A percentile compares a stretch with the other conserved stretches of the same genome.
Conservation (phyloP, 2,113 vertebrate genomes). For the Corydoras maculifer region DNA sequence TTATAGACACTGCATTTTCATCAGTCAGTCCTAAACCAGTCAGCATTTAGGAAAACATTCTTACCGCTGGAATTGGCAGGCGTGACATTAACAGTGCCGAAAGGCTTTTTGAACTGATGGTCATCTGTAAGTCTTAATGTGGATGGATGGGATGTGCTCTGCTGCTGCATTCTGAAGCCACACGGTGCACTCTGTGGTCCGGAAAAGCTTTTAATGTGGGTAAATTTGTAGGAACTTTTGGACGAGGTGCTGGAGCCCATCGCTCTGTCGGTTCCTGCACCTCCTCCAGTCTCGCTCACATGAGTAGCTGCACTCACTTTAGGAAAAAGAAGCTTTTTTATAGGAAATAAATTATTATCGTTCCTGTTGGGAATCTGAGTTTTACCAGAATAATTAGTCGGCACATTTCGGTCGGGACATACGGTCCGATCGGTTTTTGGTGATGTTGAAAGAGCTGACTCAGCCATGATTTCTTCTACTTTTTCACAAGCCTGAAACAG, state of each 20-base stretch:
- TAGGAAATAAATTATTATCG: no score
- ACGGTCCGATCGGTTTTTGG: not conserved
- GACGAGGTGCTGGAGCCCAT: no score
- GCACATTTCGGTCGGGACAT: not conserved
- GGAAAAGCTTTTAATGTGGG: constrained; percentile 48
- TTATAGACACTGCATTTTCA: no score
- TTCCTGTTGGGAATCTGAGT: not conserved
- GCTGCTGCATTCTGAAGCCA: not conserved
- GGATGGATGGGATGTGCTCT: constrained; percentile 6
- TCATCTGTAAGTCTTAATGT: constrained; percentile 8
- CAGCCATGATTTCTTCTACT: constrained; percentile 69
- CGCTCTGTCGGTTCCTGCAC: no score
- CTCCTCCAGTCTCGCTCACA: no score
- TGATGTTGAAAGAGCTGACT: constrained; percentile 45
- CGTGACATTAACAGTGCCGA: constrained; percentile 51
- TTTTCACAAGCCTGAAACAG: constrained; percentile 83
- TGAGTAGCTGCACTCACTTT: no score
- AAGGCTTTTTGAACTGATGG: constrained; percentile 50
- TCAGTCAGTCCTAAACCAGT: no score
- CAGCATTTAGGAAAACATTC: not conserved
- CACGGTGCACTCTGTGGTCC: not conserved
- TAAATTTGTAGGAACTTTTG: constrained; percentile 52
- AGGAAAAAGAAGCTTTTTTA: no score
- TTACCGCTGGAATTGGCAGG: constrained; percentile 32
- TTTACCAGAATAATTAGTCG: not conserved